Evolutionary conservation across 2,888 invertebrate genomes (phyloP), one percentile per base, ranked within the genome.

Genomic region (Sphinx pinastri): DNA sequence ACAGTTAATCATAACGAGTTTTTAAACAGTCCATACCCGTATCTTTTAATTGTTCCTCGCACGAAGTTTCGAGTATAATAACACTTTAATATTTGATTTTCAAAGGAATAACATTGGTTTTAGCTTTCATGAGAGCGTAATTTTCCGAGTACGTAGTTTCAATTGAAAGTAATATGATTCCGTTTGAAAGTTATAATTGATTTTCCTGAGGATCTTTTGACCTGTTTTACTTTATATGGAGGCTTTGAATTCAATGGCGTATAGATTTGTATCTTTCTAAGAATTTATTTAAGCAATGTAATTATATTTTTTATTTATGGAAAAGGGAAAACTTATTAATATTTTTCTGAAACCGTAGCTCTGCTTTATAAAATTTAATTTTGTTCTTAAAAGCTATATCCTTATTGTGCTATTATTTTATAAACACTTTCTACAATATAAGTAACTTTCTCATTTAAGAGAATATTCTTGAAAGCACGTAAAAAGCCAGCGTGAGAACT

Each of bases 41-140:
- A 73, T 73, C 73, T 67, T 71, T 70, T 73, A 70, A 73, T 73
- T 69, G 63, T 55, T 52, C 55, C 51, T 52, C 51, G 68, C 59
- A 52, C 14, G 51, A 68, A 59, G 49, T 70, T 70, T 52, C 19
- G 31, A 68, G n/a, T 31, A 66, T 59, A 67, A 70, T 67, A 68
- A 72, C 68, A 52, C 51, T 63, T 68, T 51, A 55, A 60, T 51
- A 58, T 58, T 57, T 25, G 19, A 52, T 60, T 16, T 60, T 38
- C 6, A 12, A 54, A 69, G 16, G 16, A 45, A 52, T 55, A 19
- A 31, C 13, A 63, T 19, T 51, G 63, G 19, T 54, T 54, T 63
- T 52, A 63, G 47, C 47, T 25, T 63, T 54, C 45, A 38, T 54
- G 12, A 19, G 19, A 47, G 13, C 38, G 38, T 60, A 16, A 38